Percentiles rank a stretch among this genome's conserved stretches.
Evolutionary conservation across 2,113 vertebrate genomes (phyloP).

Genomic region (Gallinago undulata): DNA sequence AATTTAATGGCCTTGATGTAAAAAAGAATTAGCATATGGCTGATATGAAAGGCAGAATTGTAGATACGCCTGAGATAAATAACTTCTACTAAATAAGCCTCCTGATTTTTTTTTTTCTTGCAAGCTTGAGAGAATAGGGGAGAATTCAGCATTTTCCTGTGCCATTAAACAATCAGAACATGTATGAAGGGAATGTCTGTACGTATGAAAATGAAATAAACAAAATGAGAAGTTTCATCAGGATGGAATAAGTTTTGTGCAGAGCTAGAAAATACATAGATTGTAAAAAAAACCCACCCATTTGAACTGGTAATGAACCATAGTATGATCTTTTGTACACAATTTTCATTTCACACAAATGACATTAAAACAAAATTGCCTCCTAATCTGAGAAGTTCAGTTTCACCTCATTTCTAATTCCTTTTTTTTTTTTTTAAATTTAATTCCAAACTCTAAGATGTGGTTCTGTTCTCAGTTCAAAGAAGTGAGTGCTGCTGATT

Average conservation of each 20-base stretch:
- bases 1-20: background rate
- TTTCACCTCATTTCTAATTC: background rate
- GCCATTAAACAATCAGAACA: background rate
- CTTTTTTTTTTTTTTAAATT: background rate
- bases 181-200: background rate
- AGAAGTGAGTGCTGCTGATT: background rate
- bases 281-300: fast-evolving
- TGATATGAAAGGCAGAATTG: background rate
- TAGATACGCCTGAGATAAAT: background rate
- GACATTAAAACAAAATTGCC: background rate
- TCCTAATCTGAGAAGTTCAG: background rate
- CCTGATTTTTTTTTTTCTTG: background rate
- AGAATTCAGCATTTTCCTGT: background rate
- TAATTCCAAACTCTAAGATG: background rate
- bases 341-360: background rate
- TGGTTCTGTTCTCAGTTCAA: background rate
- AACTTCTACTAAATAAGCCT: background rate
- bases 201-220: background rate
- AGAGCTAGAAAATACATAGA: background rate
- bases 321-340: background rate
- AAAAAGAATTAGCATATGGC: background rate
- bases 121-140: background rate
- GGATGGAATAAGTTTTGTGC: background rate
- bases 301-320: background rate
- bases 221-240: background rate